A percentile compares a stretch with the other conserved stretches of the same genome.
Conservation (phyloP, 2,888 invertebrate species). For the Formica aserva region DNA sequence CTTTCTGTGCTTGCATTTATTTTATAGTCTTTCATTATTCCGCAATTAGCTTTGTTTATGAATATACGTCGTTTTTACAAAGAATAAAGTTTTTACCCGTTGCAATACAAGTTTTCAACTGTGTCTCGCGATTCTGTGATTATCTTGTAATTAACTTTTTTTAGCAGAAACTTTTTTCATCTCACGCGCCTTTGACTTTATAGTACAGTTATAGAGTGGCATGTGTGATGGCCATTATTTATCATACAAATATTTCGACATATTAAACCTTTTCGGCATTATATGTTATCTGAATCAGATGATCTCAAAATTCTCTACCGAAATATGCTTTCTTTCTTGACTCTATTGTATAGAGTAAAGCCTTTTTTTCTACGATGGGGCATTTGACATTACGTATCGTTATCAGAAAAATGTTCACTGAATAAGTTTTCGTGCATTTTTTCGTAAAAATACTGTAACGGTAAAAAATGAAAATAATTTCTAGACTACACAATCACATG, state of each 20-base stretch:
- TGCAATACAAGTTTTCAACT: not conserved
- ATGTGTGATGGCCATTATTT: conserved; percentile 1
- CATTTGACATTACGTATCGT: not conserved
- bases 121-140: not conserved
- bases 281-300: conserved; percentile 29
- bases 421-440: not conserved
- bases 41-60: not conserved
- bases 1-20: not conserved
- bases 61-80: not conserved
- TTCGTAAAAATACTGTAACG: not conserved
- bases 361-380: not conserved
- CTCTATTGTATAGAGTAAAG: not conserved
- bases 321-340: not conserved
- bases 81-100: not conserved
- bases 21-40: not conserved
- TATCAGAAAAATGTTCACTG: not conserved
- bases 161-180: not conserved
- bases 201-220: not conserved
- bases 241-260: conserved; percentile 23
- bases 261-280: not conserved
- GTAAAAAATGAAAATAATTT: not conserved
- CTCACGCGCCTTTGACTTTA: not conserved
- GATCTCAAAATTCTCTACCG: not conserved
- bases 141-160: conserved; percentile 13
- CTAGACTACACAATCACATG: not conserved